Conservation (phyloP, 2,113 vertebrate species). For the Polyodon spathula region DNA sequence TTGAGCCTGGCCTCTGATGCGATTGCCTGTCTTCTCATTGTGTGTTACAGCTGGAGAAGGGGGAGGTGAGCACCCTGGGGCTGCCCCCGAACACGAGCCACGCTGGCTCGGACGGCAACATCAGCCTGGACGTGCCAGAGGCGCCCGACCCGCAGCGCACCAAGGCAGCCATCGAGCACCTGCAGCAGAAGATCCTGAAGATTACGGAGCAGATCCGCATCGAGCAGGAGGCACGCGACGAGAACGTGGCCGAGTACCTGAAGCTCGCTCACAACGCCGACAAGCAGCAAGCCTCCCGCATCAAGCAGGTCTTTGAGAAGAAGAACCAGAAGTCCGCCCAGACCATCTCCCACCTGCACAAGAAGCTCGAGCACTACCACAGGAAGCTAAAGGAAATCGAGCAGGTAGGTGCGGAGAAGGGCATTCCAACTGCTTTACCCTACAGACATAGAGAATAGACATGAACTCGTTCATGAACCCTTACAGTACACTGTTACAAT, state of each 20-base stretch:
- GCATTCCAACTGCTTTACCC: not conserved
- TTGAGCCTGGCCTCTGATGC: slow-evolving; percentile 18
- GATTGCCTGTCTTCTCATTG: slow-evolving; percentile 16
- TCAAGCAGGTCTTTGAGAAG: slow-evolving; percentile 96
- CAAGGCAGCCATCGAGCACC: slow-evolving; percentile 76
- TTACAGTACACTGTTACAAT: not conserved
- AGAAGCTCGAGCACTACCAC: slow-evolving; percentile 90
- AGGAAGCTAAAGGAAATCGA: slow-evolving; percentile 84
- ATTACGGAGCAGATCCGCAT: slow-evolving; percentile 93
- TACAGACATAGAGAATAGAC: slow-evolving; percentile 31
- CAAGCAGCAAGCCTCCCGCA: slow-evolving; percentile 84
- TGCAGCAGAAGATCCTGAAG: slow-evolving; percentile 95
- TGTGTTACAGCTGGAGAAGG: slow-evolving; percentile 63
- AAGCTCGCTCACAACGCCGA: slow-evolving; percentile 89
- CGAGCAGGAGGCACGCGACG: slow-evolving; percentile 82
- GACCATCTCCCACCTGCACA: slow-evolving; percentile 87
- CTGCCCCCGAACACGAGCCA: slow-evolving; percentile 53
- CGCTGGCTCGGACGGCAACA: slow-evolving; percentile 62
- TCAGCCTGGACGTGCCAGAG: slow-evolving; percentile 67
- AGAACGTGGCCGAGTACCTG: slow-evolving; percentile 89
- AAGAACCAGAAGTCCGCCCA: slow-evolving; percentile 94
- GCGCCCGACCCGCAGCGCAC: slow-evolving; percentile 70
- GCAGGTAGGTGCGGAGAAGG: slow-evolving; percentile 28
- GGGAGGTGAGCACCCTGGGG: slow-evolving; percentile 53
- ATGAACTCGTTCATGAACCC: slow-evolving; percentile 23